Evolutionary conservation across 2,113 vertebrate genomes (phyloP).

Genomic region (Progne subis): DNA sequence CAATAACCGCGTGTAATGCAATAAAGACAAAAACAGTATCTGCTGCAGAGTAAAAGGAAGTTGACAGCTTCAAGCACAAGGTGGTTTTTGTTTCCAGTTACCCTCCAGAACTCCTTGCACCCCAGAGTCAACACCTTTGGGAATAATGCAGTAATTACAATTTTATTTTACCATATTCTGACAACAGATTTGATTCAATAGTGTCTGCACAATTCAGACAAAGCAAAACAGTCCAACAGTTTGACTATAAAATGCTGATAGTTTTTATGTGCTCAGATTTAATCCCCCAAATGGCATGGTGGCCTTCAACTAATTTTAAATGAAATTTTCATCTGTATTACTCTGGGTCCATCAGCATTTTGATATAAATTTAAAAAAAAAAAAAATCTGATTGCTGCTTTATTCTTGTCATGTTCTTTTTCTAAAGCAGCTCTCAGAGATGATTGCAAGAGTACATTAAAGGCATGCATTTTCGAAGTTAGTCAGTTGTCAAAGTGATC

Average conservation of each 20-base stretch:
- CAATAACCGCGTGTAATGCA: constrained; percentile 59
- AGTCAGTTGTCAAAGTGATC: constrained; percentile 49
- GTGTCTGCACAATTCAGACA: constrained; percentile 56
- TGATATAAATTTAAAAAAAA: neutral
- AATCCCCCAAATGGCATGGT: constrained; percentile 41
- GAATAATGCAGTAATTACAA: constrained; percentile 75
- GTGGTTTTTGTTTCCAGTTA: constrained; percentile 76
- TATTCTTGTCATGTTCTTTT: constrained; percentile 48
- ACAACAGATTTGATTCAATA: constrained; percentile 65
- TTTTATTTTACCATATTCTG: constrained; percentile 70
- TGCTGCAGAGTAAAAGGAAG: constrained; percentile 64
- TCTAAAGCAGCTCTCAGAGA: constrained; percentile 23
- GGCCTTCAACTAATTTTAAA: constrained; percentile 49
- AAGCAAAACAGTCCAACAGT: constrained; percentile 50
- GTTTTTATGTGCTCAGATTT: constrained; percentile 58
- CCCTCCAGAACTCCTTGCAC: constrained; percentile 65
- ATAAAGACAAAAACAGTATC: constrained; percentile 55
- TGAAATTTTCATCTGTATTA: constrained; percentile 36
- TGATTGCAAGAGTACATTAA: constrained; percentile 60
- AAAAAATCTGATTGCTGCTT: neutral
- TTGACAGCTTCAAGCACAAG: constrained; percentile 71
- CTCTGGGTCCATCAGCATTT: neutral
- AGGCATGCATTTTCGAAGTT: constrained; percentile 57
- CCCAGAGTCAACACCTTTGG: constrained; percentile 61
- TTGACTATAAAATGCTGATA: constrained; percentile 32